Evolutionary conservation across 1,140 invertebrate species (phyloP).

Genomic region (Rhyacophila brunnea): DNA sequence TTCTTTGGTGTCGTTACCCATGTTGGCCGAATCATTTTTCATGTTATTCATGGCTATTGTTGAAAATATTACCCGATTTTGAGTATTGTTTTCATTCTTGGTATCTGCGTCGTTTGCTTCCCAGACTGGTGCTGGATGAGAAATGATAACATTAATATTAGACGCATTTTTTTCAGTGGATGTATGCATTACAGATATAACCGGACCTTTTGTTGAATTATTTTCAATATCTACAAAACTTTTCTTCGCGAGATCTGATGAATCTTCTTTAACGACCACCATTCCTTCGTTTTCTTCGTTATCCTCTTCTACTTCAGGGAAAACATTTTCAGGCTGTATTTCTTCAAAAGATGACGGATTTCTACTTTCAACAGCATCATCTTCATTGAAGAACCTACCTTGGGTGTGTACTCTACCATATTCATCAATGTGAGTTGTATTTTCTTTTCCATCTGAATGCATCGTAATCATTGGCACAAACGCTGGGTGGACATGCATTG

Average conservation of each 20-base stretch:
- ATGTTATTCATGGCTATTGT: conserved; percentile 9
- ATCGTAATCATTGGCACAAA: too few relatives aligned
- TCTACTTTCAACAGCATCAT: not conserved
- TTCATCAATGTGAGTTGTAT: not conserved
- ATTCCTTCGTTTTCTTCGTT: conserved; percentile 22
- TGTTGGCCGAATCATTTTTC: not conserved
- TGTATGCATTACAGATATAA: conserved; percentile 2
- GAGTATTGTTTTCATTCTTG: conserved; percentile 17
- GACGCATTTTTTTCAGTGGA: conserved; percentile 10
- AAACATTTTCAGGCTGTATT: conserved; percentile 14
- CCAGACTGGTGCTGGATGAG: conserved; percentile 45
- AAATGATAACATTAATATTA: conserved; percentile 21
- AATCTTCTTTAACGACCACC: not conserved
- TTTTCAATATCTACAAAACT: too few relatives aligned
- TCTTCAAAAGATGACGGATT: conserved; percentile 1
- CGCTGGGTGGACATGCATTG: not conserved
- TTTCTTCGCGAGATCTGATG: too few relatives aligned
- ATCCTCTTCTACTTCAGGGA: conserved; percentile 27
- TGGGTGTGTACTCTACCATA: not conserved
- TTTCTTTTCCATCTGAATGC: not conserved
- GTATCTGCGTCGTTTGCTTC: conserved; percentile 41
- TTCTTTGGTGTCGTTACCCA: too few relatives aligned
- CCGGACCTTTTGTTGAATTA: not conserved
- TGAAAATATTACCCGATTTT: conserved; percentile 23
- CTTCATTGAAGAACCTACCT: conserved; percentile 19